Conservation (phyloP, 1,140 invertebrate species). For the Tetramorium parvispinum region DNA sequence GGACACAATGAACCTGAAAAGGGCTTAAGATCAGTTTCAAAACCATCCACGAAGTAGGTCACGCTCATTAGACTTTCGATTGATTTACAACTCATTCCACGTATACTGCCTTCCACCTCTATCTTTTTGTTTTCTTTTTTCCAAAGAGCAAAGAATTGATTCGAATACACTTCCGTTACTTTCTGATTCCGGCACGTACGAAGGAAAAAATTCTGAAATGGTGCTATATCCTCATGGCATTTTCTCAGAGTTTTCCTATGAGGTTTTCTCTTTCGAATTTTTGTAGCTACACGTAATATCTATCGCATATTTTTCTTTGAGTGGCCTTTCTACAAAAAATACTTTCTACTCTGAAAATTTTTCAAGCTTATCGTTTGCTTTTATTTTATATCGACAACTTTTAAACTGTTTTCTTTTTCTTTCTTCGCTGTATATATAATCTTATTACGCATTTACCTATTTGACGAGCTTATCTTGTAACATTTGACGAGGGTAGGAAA, state of each 20-base stretch:
- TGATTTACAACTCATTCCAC: slow-evolving; percentile 69
- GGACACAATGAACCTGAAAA: slow-evolving; percentile 34
- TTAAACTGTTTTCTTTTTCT: not conserved
- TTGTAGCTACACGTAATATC: not conserved
- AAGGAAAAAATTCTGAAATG: slow-evolving; percentile 32
- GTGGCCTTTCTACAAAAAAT: not conserved
- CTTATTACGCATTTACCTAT: not conserved
- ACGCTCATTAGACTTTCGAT: slow-evolving; percentile 72
- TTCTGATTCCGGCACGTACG: not conserved
- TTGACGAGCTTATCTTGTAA: not conserved
- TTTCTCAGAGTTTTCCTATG: not conserved
- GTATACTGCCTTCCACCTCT: not conserved
- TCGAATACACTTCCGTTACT: slow-evolving; percentile 18
- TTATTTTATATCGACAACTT: not conserved
- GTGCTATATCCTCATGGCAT: slow-evolving; percentile 16
- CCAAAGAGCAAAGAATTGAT: slow-evolving; percentile 1
- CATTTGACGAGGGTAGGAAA: slow-evolving; percentile 3
- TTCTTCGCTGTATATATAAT: not conserved
- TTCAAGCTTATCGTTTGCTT: not conserved
- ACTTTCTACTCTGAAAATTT: not conserved
- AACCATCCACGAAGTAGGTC: slow-evolving; percentile 68
- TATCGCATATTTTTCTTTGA: not conserved
- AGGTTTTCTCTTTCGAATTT: not conserved
- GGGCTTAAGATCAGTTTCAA: slow-evolving; percentile 57
- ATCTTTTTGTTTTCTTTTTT: slow-evolving; percentile 5